Evolutionary conservation across 1,140 invertebrate genomes (phyloP).

Genomic region (Arctopsyche grandis): DNA sequence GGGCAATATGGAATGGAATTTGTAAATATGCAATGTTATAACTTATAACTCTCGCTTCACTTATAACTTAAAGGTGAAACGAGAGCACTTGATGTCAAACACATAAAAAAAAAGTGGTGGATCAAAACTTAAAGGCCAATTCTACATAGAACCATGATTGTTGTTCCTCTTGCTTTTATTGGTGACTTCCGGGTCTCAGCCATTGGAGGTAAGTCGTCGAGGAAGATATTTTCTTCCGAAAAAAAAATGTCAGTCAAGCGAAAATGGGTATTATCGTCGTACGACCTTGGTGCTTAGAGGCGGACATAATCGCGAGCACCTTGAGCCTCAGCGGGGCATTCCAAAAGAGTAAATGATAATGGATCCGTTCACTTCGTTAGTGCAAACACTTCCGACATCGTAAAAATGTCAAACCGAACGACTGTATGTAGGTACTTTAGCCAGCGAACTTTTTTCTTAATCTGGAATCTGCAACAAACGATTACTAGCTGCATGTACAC

Average conservation of each 20-base stretch:
- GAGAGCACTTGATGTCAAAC: no score
- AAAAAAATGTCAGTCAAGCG: slow-evolving; percentile 4
- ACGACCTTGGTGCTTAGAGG: neutral
- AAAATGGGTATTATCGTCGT: neutral
- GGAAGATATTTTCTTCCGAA: neutral
- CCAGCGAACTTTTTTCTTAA: slow-evolving; percentile 12
- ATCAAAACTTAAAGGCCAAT: neutral
- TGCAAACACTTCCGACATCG: slow-evolving; percentile 34
- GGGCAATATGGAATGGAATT: no score
- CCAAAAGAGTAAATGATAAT: slow-evolving; percentile 21
- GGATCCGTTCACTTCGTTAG: slow-evolving; percentile 33
- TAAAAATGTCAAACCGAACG: slow-evolving; percentile 26
- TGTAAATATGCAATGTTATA: no score
- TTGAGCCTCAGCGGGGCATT: slow-evolving; percentile 28
- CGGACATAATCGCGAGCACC: slow-evolving; percentile 28
- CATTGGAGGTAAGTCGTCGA: neutral
- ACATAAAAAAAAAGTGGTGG: no score
- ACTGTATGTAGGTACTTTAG: neutral
- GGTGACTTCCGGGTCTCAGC: no score
- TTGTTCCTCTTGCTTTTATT: no score
- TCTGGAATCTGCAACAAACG: neutral
- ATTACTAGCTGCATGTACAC: neutral
- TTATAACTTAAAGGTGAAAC: no score
- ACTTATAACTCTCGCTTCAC: no score
- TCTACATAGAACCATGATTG: no score